Evolutionary conservation across 2,113 vertebrate genomes (phyloP).

Genomic region (Melanostigma gelatinosum): DNA sequence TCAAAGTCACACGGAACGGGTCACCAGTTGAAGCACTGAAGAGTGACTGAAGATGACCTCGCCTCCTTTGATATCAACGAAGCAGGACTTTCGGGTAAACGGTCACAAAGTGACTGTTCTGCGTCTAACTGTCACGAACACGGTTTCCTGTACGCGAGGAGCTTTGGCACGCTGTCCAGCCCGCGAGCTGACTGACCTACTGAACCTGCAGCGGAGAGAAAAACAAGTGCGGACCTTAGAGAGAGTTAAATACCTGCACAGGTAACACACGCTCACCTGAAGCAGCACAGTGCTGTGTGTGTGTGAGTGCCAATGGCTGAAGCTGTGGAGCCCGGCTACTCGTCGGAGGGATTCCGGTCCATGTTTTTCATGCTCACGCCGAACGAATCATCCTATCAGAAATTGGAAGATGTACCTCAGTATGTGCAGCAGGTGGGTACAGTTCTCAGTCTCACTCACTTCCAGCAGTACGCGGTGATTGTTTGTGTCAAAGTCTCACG

Average conservation of each 20-base stretch:
- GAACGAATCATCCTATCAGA: constrained; percentile 86
- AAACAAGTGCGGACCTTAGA: background rate
- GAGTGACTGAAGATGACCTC: background rate
- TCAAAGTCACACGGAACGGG: background rate
- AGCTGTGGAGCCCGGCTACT: constrained; percentile 21
- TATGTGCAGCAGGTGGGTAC: constrained; percentile 89
- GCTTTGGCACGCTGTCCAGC: background rate
- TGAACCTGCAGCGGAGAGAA: background rate
- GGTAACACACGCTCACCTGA: constrained; percentile 27
- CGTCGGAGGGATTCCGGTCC: constrained; percentile 79
- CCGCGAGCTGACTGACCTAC: constrained; percentile 17
- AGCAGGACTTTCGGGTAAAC: background rate
- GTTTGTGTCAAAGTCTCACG: background rate
- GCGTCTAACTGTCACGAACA: background rate
- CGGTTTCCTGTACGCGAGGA: background rate
- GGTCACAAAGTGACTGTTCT: background rate
- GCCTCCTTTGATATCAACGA: background rate
- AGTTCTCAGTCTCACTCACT: background rate
- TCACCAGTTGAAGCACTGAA: background rate
- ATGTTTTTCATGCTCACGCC: constrained; percentile 87
- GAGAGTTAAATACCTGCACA: constrained; percentile 43
- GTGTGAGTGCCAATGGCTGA: constrained; percentile 27
- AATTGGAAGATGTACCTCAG: constrained; percentile 86
- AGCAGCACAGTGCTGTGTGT: too few species aligned
- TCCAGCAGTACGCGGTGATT: background rate